phyloP scores from a whole-genome alignment of 2,888 invertebrate species.

The Scaptomyza flava region DNA sequence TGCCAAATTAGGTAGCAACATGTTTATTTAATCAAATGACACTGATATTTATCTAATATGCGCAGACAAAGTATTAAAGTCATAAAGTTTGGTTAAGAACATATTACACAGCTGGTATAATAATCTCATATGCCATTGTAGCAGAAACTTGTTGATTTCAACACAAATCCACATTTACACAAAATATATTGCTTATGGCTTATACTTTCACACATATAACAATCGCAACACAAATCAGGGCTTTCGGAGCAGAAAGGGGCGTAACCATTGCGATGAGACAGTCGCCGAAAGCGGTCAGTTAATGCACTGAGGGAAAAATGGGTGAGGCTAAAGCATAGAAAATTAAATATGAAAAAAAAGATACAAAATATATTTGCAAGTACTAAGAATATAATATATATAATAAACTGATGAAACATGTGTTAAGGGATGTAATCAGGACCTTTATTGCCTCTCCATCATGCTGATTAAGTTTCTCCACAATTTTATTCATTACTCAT shows the following conservation, averaged over 20 bases:
- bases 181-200: background rate
- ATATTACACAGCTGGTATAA: background rate
- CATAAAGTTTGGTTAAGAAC: background rate
- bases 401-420: too few relatives aligned
- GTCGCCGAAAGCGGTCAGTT: constrained; percentile 24
- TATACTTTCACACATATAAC: background rate
- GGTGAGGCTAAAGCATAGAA: too few relatives aligned
- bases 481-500: too few relatives aligned
- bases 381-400: too few relatives aligned
- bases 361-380: too few relatives aligned
- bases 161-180: background rate
- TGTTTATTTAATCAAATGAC: constrained; percentile 29
- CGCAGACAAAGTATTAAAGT: background rate
- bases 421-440: too few relatives aligned
- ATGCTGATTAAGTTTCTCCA: too few relatives aligned
- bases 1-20: background rate
- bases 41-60: background rate
- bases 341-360: too few relatives aligned
- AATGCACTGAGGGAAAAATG: background rate
- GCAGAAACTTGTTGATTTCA: background rate
- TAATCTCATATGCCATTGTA: background rate
- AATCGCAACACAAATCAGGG: background rate
- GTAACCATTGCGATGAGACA: background rate
- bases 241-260: background rate
- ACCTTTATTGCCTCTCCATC: too few relatives aligned